Evolutionary conservation across 2,113 vertebrate genomes (phyloP).

Genomic region (Larimichthys crocea): DNA sequence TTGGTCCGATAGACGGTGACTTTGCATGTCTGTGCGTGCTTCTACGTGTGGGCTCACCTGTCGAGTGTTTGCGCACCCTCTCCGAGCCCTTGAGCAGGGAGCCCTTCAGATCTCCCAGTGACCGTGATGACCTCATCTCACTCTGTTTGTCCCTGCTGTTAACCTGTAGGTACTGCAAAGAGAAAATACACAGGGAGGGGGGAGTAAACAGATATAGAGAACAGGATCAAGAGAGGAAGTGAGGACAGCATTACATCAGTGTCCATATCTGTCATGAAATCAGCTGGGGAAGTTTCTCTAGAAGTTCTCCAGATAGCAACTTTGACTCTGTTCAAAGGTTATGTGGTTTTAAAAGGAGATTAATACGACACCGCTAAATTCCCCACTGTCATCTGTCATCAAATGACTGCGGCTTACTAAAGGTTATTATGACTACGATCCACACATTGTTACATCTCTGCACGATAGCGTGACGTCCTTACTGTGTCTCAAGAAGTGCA

Average conservation of each 20-base stretch:
- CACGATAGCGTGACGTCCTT: too few species aligned
- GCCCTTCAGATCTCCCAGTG: slow-evolving; percentile 92
- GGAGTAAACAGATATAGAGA: background rate
- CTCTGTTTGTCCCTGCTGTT: slow-evolving; percentile 91
- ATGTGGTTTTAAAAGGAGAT: background rate
- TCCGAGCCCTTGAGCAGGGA: slow-evolving; percentile 90
- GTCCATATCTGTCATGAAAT: slow-evolving; percentile 40
- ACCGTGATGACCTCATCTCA: slow-evolving; percentile 91
- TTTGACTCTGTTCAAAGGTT: background rate
- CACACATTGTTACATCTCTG: background rate
- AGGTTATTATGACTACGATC: background rate
- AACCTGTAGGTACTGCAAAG: slow-evolving; percentile 87
- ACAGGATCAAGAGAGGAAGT: slow-evolving; percentile 22
- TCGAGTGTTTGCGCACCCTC: slow-evolving; percentile 91
- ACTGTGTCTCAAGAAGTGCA: background rate
- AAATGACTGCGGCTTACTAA: background rate
- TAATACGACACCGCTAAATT: slow-evolving; percentile 8
- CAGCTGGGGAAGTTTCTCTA: slow-evolving; percentile 3
- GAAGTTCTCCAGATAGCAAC: background rate
- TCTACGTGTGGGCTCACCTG: slow-evolving; percentile 80
- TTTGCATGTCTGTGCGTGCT: background rate
- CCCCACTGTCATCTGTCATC: background rate
- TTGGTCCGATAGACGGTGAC: background rate
- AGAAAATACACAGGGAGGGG: background rate
- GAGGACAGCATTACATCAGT: slow-evolving; percentile 47